Conservation (phyloP, 2,888 invertebrate species). For the Anaspis maculata region DNA sequence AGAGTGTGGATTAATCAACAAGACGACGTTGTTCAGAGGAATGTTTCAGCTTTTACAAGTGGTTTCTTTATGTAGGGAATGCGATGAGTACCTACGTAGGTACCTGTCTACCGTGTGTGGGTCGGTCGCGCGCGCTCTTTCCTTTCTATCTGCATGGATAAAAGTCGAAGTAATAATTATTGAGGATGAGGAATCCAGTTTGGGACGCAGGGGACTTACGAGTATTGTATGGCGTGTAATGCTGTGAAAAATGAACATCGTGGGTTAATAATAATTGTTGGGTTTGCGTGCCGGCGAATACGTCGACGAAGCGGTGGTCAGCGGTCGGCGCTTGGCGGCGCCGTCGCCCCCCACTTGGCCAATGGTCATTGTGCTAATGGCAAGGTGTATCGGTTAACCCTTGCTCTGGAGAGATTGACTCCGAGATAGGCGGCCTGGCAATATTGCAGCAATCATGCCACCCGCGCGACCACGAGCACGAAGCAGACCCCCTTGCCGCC, state of each 20-base stretch:
- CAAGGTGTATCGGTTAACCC: slow-evolving; percentile 37
- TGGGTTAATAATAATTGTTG: slow-evolving; percentile 15
- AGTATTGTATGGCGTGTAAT: slow-evolving; percentile 10
- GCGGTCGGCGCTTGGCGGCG: slow-evolving; percentile 8
- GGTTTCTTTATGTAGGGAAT: slow-evolving; percentile 9
- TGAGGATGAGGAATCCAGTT: too few species aligned
- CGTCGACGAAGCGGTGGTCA: slow-evolving; percentile 1
- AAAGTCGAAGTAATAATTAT: too few species aligned
- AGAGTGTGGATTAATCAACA: slow-evolving; percentile 12
- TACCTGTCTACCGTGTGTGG: too few species aligned
- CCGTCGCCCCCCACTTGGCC: slow-evolving; percentile 19
- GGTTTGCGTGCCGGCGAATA: slow-evolving; percentile 18
- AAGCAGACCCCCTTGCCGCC: slow-evolving; percentile 10
- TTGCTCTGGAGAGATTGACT: slow-evolving; percentile 35
- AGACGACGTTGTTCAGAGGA: slow-evolving; percentile 11
- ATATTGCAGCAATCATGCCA: slow-evolving; percentile 40
- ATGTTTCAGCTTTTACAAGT: slow-evolving; percentile 12
- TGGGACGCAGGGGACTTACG: too few species aligned
- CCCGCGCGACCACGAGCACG: slow-evolving; percentile 23
- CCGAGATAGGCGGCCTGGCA: slow-evolving; percentile 34
- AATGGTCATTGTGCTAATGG: slow-evolving; percentile 40
- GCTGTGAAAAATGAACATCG: slow-evolving; percentile 16
- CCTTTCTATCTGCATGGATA: too few species aligned
- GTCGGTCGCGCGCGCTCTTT: too few species aligned
- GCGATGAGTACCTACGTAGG: too few species aligned